phyloP scores from a whole-genome alignment of 2,797 vertebrate genomes.

The Chromis chromis region DNA sequence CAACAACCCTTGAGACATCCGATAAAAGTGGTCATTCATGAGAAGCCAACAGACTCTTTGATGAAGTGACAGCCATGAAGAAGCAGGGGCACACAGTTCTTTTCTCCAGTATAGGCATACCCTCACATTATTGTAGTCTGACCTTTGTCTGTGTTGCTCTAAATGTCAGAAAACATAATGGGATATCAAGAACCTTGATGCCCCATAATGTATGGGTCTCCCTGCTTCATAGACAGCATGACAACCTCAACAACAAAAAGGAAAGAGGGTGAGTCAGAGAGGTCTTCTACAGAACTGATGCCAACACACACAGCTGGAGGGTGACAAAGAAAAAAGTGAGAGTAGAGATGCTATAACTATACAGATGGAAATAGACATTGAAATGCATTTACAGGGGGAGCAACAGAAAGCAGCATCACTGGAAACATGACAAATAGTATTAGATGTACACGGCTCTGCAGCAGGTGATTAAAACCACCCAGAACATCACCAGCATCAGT shows the following conservation, averaged over 20 bases:
- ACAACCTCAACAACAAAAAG: conserved; percentile 17
- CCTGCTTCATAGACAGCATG: conserved; percentile 20
- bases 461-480: too few species aligned
- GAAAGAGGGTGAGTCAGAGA: neutral
- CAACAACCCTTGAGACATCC: neutral
- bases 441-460: too few species aligned
- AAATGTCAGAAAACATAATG: conserved; percentile 69
- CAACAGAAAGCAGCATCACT: too few species aligned
- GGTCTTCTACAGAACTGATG: conserved; percentile 21
- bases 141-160: conserved; percentile 64
- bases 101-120: conserved; percentile 39
- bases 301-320: conserved; percentile 18
- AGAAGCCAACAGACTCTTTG: conserved; percentile 16
- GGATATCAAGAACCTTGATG: conserved; percentile 39
- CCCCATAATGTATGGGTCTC: conserved; percentile 5
- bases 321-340: conserved; percentile 10
- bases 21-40: neutral
- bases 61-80: conserved; percentile 25
- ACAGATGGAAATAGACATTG: conserved; percentile 23
- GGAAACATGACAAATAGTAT: too few species aligned
- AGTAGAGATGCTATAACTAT: conserved; percentile 30
- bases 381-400: neutral
- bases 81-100: neutral
- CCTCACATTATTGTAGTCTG: conserved; percentile 56
- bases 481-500: too few species aligned